These are phyloP conservation scores for Myopa tessellatipennis DNA, from an alignment of 2,888 invertebrate species.

Conservation along the genomic window DNA sequence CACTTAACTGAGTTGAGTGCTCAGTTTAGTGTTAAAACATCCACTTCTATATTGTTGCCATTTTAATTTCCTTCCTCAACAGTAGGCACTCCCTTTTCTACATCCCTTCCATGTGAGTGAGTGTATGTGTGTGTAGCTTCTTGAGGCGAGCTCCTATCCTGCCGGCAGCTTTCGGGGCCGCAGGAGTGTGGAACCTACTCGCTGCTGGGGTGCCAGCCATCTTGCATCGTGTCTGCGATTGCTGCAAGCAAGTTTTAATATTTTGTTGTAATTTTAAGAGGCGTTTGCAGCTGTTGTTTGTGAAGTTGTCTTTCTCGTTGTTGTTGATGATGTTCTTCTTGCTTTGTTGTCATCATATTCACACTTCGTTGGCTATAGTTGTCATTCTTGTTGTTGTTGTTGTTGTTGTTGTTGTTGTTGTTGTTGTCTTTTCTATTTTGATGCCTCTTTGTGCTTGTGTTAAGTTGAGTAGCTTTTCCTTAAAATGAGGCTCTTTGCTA, in stretches of 20 bases:
- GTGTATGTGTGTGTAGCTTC: slow-evolving; percentile 1
- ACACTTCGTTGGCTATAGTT: slow-evolving; percentile 15
- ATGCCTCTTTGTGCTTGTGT: neutral
- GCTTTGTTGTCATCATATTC: slow-evolving; percentile 2
- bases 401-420: neutral
- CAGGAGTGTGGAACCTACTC: neutral
- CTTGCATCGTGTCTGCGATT: neutral
- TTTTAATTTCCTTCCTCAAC: slow-evolving; percentile 30
- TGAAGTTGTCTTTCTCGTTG: slow-evolving; percentile 14
- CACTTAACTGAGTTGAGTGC: slow-evolving; percentile 56
- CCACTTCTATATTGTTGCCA: slow-evolving; percentile 45
- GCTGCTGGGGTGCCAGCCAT: neutral
- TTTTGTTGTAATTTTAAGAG: slow-evolving; percentile 2
- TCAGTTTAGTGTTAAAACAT: slow-evolving; percentile 57
- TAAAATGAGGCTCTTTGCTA: neutral
- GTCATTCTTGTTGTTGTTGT: neutral
- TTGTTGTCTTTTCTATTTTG: neutral
- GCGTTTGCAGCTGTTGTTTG: neutral
- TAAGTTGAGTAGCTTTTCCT: neutral
- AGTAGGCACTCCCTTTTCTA: slow-evolving; percentile 9
- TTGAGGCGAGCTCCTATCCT: slow-evolving; percentile 24
- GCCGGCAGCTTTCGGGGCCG: neutral
- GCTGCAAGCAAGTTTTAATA: neutral
- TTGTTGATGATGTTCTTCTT: neutral
- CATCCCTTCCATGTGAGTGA: neutral